Evolutionary conservation across 2,888 invertebrate species (phyloP).

Genomic region (Drosophila anomelani): DNA sequence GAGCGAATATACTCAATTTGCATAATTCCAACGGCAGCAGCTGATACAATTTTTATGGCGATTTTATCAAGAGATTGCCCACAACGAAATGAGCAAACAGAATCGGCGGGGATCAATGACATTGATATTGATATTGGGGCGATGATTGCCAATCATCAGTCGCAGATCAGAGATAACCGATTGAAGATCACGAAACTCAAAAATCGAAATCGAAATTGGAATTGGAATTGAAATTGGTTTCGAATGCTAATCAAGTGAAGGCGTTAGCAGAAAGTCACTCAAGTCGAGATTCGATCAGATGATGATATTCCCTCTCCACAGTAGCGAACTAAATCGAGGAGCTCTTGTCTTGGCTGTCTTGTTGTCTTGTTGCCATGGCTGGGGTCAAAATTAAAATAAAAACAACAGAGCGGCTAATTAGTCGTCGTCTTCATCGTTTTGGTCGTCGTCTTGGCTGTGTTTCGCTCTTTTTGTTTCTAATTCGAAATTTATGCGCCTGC

Average conservation of each 20-base stretch:
- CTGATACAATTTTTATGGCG: conserved; percentile 47
- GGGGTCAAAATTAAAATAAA: conserved; percentile 55
- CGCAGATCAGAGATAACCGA: conserved; percentile 15
- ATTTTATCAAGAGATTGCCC: conserved; percentile 52
- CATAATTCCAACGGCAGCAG: conserved; percentile 40
- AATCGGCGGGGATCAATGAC: conserved; percentile 41
- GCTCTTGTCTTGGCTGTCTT: conserved; percentile 8
- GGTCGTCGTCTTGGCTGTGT: conserved; percentile 24
- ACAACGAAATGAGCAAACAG: conserved; percentile 44
- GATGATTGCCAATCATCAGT: conserved; percentile 35
- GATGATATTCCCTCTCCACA: conserved; percentile 32
- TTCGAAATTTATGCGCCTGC: conserved; percentile 63
- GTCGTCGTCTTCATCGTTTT: conserved; percentile 38
- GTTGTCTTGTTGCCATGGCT: conserved; percentile 36
- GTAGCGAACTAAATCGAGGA: conserved; percentile 27
- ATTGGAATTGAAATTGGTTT: conserved; percentile 34
- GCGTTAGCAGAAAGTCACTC: conserved; percentile 40
- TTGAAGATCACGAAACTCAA: conserved; percentile 3
- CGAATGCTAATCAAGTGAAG: conserved; percentile 42
- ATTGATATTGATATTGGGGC: conserved; percentile 44
- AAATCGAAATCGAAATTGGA: neutral
- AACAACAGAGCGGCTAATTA: conserved; percentile 63
- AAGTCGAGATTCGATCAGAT: conserved; percentile 7
- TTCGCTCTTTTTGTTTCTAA: conserved; percentile 44
- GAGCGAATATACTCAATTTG: conserved; percentile 33